A percentile compares a stretch with the other conserved stretches of the same genome.
These are phyloP conservation scores for Opisthocomus hoazin DNA, from an alignment of 2,113 vertebrate genomes.

Conservation along the genomic window DNA sequence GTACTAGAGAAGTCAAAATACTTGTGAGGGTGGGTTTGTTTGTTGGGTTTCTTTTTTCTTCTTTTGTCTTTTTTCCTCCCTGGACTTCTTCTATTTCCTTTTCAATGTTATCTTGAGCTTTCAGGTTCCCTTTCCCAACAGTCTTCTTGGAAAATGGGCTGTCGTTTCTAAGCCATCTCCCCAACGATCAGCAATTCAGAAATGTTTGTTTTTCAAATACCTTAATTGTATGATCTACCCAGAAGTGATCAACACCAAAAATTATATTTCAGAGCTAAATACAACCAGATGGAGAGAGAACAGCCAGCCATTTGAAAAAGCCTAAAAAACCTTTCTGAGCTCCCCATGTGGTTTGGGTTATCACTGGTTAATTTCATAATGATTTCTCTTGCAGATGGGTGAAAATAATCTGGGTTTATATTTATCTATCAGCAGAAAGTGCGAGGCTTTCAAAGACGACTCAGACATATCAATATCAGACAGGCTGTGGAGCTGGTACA, in stretches of 20 bases:
- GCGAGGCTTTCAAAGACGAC: background rate
- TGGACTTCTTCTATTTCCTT: conserved; percentile 16
- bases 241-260: conserved; percentile 74
- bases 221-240: conserved; percentile 80
- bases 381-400: conserved; percentile 62
- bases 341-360: conserved; percentile 64
- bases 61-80: background rate
- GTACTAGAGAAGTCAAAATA: conserved; percentile 21
- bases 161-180: conserved; percentile 64
- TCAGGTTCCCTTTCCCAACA: conserved; percentile 51
- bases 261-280: conserved; percentile 76
- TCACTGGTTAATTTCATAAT: conserved; percentile 73
- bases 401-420: conserved; percentile 51
- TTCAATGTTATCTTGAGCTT: conserved; percentile 55
- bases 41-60: conserved; percentile 6
- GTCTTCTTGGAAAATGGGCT: conserved; percentile 71
- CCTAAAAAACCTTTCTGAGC: background rate
- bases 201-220: conserved; percentile 82
- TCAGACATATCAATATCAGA: conserved; percentile 14
- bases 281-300: conserved; percentile 75
- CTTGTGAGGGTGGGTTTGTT: conserved; percentile 27
- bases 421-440: conserved; percentile 47
- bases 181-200: conserved; percentile 66
- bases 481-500: conserved; percentile 18
- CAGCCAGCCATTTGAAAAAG: conserved; percentile 55